Percentiles rank a stretch among this genome's conserved stretches.
Conservation (phyloP, 1,140 invertebrate genomes). For the Drosophila novamexicana region DNA sequence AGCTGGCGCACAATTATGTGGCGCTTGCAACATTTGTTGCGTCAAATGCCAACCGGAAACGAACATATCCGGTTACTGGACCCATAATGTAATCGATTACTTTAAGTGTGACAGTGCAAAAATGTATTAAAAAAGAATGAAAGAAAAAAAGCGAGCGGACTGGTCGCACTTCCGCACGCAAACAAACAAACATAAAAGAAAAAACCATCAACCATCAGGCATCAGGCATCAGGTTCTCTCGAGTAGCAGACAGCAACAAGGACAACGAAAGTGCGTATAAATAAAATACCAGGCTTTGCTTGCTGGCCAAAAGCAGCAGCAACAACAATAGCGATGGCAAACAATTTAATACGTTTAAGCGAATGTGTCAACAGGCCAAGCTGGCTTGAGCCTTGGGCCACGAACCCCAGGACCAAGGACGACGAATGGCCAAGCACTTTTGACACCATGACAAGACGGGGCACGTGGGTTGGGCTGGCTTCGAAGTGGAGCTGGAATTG, state of each 20-base stretch:
- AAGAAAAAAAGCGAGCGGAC: constrained; percentile 31
- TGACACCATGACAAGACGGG: constrained; percentile 66
- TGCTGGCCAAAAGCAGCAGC: constrained; percentile 21
- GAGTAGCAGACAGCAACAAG: constrained; percentile 12
- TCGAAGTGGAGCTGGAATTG: constrained; percentile 69
- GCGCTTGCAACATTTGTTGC: constrained; percentile 31
- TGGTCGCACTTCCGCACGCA: constrained; percentile 70
- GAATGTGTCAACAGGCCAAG: constrained; percentile 84
- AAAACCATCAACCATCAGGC: constrained; percentile 23
- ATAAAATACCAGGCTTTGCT: constrained; percentile 35
- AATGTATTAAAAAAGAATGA: constrained; percentile 31
- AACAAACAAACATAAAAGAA: constrained; percentile 32
- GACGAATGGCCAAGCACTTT: constrained; percentile 73
- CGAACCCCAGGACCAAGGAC: constrained; percentile 39
- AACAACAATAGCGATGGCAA: constrained; percentile 66
- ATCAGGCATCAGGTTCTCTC: constrained; percentile 21
- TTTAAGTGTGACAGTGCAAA: constrained; percentile 65
- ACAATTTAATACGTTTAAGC: constrained; percentile 84
- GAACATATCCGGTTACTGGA: constrained; percentile 69
- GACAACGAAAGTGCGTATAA: constrained; percentile 60
- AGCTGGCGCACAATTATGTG: constrained; percentile 40
- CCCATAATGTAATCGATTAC: constrained; percentile 65
- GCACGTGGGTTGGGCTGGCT: constrained; percentile 31
- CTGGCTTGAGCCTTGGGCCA: constrained; percentile 67
- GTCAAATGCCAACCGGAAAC: constrained; percentile 53